Evolutionary conservation across 2,113 vertebrate species (phyloP).

Genomic region (Hippocampus guttulatus): DNA sequence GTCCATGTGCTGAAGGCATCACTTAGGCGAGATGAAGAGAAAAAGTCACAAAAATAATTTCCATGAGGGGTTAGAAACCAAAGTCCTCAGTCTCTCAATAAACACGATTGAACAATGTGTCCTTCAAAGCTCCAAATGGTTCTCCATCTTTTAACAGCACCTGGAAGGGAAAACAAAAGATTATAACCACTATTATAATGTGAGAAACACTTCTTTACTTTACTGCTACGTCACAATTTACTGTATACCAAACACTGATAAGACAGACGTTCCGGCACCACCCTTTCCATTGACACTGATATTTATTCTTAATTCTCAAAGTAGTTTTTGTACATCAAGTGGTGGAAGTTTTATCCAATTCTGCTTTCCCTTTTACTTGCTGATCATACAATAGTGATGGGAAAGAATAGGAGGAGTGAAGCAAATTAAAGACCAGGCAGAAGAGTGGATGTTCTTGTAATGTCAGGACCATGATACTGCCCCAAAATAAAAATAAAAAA

Average conservation of each 20-base stretch:
- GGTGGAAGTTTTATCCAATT: not conserved
- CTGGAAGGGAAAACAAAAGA: slow-evolving; percentile 27
- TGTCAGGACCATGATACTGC: no score
- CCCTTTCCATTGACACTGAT: not conserved
- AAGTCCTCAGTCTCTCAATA: slow-evolving; percentile 7
- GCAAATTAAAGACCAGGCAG: no score
- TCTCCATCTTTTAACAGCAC: slow-evolving; percentile 31
- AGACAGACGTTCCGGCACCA: not conserved
- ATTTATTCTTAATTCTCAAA: not conserved
- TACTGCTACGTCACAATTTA: not conserved
- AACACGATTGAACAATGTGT: slow-evolving; percentile 2
- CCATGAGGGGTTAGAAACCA: slow-evolving; percentile 10
- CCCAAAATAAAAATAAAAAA: no score
- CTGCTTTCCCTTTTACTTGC: not conserved
- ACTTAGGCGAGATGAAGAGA: slow-evolving; percentile 23
- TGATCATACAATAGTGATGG: not conserved
- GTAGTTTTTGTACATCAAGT: not conserved
- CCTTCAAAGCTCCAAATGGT: slow-evolving; percentile 15
- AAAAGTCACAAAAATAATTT: slow-evolving; percentile 14
- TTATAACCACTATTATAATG: slow-evolving; percentile 8
- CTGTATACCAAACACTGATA: not conserved
- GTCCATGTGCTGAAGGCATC: slow-evolving; percentile 55
- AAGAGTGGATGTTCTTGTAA: no score
- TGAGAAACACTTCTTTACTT: not conserved
- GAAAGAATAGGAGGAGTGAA: no score